A percentile compares a stretch with the other conserved stretches of the same genome.
phyloP scores from a whole-genome alignment of 2,113 vertebrate species.

The Nothocercus julius region DNA sequence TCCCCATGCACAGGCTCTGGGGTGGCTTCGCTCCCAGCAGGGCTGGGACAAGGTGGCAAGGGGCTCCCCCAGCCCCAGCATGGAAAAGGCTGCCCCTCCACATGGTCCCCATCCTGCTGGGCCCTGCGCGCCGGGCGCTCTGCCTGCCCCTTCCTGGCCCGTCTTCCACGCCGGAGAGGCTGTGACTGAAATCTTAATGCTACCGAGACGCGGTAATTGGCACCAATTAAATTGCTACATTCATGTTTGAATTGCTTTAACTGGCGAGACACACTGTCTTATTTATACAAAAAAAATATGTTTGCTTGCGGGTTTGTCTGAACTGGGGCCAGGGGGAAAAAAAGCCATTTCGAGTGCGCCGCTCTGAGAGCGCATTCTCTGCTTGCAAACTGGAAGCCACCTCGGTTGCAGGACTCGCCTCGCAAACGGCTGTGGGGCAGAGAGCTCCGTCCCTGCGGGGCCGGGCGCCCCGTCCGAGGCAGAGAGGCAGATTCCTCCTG shows the following conservation, averaged over 20 bases:
- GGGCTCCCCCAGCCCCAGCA: neutral
- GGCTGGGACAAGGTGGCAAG: neutral
- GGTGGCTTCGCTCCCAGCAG: neutral
- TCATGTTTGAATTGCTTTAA: slow-evolving; percentile 80
- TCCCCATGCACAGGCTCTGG: too few relatives aligned
- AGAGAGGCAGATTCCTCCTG: neutral
- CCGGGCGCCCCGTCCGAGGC: neutral
- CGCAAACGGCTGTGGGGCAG: slow-evolving; percentile 28
- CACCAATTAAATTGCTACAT: slow-evolving; percentile 80
- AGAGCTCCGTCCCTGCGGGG: neutral
- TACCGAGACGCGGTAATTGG: slow-evolving; percentile 72
- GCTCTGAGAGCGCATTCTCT: neutral
- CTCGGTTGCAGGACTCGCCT: slow-evolving; percentile 4
- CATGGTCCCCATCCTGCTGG: neutral
- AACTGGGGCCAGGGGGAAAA: slow-evolving; percentile 66
- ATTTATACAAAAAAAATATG: slow-evolving; percentile 79
- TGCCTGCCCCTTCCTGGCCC: slow-evolving; percentile 26
- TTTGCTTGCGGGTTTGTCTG: slow-evolving; percentile 78
- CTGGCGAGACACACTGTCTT: slow-evolving; percentile 80
- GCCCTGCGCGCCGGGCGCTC: neutral
- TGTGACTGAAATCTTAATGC: slow-evolving; percentile 77
- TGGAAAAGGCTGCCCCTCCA: neutral
- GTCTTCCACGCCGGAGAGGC: neutral
- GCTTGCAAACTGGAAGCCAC: slow-evolving; percentile 30
- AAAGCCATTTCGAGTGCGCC: slow-evolving; percentile 2